Conservation (phyloP, 2,888 invertebrate species). For the Coecobrya sp. region DNA sequence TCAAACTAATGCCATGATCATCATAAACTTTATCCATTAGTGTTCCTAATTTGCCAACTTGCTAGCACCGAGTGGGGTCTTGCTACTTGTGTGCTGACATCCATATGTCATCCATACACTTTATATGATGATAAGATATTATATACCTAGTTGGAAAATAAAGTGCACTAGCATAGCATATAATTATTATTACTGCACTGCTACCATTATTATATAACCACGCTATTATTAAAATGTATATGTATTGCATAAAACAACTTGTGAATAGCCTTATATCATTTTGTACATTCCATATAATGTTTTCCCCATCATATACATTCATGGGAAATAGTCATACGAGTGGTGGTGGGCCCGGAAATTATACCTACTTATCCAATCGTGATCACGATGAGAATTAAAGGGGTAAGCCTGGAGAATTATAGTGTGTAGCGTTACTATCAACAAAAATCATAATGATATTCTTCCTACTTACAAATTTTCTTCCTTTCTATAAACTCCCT, state of each 20-base stretch:
- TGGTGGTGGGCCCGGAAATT: slow-evolving; percentile 76
- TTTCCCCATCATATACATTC: slow-evolving; percentile 10
- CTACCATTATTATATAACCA: neutral
- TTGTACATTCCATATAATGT: neutral
- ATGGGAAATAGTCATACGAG: neutral
- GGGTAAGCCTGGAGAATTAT: slow-evolving; percentile 62
- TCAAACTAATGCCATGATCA: slow-evolving; percentile 67
- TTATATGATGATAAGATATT: slow-evolving; percentile 9
- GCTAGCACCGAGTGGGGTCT: slow-evolving; percentile 79
- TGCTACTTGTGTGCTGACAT: slow-evolving; percentile 68
- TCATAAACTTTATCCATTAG: slow-evolving; percentile 82
- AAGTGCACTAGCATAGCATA: slow-evolving; percentile 25
- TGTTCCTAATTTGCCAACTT: slow-evolving; percentile 83
- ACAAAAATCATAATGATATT: slow-evolving; percentile 71
- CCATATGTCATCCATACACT: slow-evolving; percentile 59
- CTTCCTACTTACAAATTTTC: slow-evolving; percentile 58
- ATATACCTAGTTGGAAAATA: slow-evolving; percentile 40
- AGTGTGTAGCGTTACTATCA: slow-evolving; percentile 66
- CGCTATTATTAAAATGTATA: slow-evolving; percentile 42
- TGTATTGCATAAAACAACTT: neutral
- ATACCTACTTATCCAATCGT: slow-evolving; percentile 82
- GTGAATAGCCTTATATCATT: neutral
- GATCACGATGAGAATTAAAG: slow-evolving; percentile 76
- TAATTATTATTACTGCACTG: slow-evolving; percentile 10
- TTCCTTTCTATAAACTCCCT: slow-evolving; percentile 39